Percentiles rank a stretch among this genome's conserved stretches.
phyloP scores from a whole-genome alignment of 2,113 vertebrate species.

The Podilymbus podiceps region DNA sequence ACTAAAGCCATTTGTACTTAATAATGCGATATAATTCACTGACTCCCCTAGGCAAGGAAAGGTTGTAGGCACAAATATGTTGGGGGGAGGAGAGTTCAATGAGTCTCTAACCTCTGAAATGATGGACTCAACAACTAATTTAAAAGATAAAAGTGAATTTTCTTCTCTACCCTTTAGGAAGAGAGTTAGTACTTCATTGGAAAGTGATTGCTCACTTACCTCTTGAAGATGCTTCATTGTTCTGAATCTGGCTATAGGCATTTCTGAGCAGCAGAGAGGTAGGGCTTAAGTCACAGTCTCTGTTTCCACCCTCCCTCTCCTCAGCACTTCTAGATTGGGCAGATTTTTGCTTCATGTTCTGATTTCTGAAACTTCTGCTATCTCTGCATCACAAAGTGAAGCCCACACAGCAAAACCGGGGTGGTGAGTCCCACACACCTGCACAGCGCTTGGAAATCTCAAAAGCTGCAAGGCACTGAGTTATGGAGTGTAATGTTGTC shows the following conservation, averaged over 20 bases:
- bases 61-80: background rate
- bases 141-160: background rate
- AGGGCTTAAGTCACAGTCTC: background rate
- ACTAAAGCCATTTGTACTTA: background rate
- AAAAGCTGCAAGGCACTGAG: background rate
- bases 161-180: background rate
- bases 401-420: background rate
- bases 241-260: background rate
- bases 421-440: background rate
- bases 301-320: background rate
- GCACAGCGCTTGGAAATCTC: background rate
- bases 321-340: background rate
- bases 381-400: background rate
- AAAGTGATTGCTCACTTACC: background rate
- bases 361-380: background rate
- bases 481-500: background rate
- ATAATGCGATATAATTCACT: background rate
- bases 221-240: background rate
- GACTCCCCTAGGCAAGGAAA: conserved; percentile 13
- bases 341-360: background rate
- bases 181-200: background rate
- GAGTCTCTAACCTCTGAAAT: background rate
- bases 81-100: background rate
- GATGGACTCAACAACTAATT: background rate
- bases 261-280: background rate